Conservation (phyloP, 2,888 invertebrate species). For the Parnassius glacialis region DNA sequence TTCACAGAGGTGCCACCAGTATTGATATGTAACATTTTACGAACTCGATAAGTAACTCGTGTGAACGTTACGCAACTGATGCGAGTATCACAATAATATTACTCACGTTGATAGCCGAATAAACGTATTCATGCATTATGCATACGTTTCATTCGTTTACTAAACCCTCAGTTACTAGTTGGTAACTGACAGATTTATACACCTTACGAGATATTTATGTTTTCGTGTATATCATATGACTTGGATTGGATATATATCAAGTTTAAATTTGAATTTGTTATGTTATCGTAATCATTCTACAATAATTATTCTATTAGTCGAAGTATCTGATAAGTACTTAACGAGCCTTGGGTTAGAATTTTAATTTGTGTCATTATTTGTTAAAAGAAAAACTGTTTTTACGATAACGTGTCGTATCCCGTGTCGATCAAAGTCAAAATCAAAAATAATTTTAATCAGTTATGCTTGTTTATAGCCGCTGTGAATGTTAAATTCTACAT, state of each 20-base stretch:
- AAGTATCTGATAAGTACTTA: no score
- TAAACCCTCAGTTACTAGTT: conserved; percentile 48
- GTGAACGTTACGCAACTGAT: conserved; percentile 33
- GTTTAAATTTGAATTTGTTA: not conserved
- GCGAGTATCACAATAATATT: conserved; percentile 42
- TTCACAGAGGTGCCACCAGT: no score
- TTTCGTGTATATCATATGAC: conserved; percentile 4
- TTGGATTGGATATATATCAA: conserved; percentile 7
- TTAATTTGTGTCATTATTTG: no score
- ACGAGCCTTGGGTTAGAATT: no score
- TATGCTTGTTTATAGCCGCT: no score
- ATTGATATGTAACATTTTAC: not conserved
- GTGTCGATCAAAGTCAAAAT: no score
- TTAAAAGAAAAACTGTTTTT: no score
- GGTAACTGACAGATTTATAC: conserved; percentile 41
- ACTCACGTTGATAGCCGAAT: conserved; percentile 36
- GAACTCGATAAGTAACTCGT: conserved; percentile 1
- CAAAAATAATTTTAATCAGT: no score
- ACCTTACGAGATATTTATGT: conserved; percentile 31
- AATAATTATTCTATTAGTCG: no score
- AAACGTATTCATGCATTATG: conserved; percentile 51
- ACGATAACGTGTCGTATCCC: no score
- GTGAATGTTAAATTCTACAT: no score
- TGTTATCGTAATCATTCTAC: not conserved
- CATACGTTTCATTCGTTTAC: conserved; percentile 54